phyloP scores from a whole-genome alignment of 30 jellyfish, hydroid and myxozoan genomes.

The Clytia hemisphaerica region DNA sequence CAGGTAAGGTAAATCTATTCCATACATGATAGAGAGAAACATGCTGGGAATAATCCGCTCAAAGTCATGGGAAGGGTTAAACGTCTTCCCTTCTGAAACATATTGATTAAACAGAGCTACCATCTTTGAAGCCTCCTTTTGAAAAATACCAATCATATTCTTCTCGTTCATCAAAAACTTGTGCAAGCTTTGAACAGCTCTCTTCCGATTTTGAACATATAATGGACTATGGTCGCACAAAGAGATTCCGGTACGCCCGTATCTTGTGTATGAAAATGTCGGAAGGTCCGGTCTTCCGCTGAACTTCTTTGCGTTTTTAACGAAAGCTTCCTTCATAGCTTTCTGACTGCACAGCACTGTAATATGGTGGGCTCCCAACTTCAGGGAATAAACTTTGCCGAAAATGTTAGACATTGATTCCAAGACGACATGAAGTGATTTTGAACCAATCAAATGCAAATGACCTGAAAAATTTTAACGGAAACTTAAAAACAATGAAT shows the following conservation, averaged over 20 bases:
- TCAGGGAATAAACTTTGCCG: slow-evolving; percentile 1
- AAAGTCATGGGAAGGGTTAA: slow-evolving; percentile 2
- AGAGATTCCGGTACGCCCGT: slow-evolving; percentile 11
- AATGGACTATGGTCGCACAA: slow-evolving; percentile 2
- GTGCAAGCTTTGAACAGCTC: slow-evolving; percentile 2
- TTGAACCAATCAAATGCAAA: slow-evolving; percentile 17
- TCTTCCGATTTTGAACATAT: slow-evolving; percentile 14
- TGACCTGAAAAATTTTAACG: slow-evolving; percentile 12
- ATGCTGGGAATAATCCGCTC: slow-evolving; percentile 11
- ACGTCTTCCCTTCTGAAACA: background rate
- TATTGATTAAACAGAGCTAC: background rate
- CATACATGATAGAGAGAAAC: slow-evolving; percentile 14
- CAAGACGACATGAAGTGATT: slow-evolving; percentile 15
- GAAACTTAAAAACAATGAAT: too few species aligned
- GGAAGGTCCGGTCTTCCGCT: slow-evolving; percentile 33
- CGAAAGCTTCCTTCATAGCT: slow-evolving; percentile 15
- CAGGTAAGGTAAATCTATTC: background rate
- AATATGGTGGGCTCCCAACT: slow-evolving; percentile 16
- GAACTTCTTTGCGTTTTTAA: slow-evolving; percentile 12
- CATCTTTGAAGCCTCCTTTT: slow-evolving; percentile 10
- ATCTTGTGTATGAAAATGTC: slow-evolving; percentile 2
- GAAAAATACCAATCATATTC: background rate
- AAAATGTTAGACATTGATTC: background rate
- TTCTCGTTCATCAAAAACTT: background rate
- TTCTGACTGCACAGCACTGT: slow-evolving; percentile 14